These are phyloP conservation scores for Diachasmimorpha longicaudata DNA, from an alignment of 1,140 invertebrate genomes.

Conservation along the genomic window DNA sequence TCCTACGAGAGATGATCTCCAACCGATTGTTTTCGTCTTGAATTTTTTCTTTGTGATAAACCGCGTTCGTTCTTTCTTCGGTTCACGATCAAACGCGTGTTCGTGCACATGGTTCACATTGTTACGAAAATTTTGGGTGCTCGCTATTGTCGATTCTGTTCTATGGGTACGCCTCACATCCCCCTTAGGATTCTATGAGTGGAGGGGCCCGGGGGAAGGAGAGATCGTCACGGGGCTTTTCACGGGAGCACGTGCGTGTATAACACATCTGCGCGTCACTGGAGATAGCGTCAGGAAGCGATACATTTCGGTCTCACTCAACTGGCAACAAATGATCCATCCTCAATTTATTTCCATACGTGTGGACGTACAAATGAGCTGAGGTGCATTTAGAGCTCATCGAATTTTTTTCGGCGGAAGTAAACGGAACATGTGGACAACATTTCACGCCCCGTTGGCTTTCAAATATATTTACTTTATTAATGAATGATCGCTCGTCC, in stretches of 20 bases:
- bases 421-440: neutral
- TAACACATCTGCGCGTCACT: conserved; percentile 15
- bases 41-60: too few relatives aligned
- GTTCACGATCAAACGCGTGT: conserved; percentile 1
- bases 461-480: neutral
- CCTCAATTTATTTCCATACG: neutral
- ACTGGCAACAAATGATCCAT: neutral
- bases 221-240: conserved; percentile 10
- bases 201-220: neutral
- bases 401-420: neutral
- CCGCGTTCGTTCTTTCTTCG: neutral
- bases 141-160: neutral
- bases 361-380: too few relatives aligned
- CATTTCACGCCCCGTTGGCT: neutral
- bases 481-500: too few relatives aligned
- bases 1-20: too few relatives aligned
- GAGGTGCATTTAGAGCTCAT: neutral
- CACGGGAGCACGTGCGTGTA: conserved; percentile 11
- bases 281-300: conserved; percentile 11
- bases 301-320: neutral
- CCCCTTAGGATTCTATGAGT: neutral
- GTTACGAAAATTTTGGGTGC: conserved; percentile 10
- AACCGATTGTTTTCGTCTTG: too few relatives aligned
- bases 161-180: neutral
- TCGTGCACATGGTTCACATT: conserved; percentile 14